Evolutionary conservation across 1,140 invertebrate species (phyloP).

Genomic region (Leptinotarsa defecta): DNA sequence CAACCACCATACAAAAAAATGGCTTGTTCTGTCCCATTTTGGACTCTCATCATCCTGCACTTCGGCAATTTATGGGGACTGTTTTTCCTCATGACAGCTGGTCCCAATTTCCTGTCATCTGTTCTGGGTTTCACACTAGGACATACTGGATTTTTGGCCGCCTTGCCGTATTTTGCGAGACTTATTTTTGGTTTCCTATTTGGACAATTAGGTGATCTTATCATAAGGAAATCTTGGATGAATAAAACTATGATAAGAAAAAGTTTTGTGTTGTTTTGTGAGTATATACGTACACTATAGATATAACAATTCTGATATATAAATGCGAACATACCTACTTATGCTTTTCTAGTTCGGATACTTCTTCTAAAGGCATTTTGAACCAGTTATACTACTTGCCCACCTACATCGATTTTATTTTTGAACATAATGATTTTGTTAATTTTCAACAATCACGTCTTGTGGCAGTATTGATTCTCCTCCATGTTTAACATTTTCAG

Average conservation of each 20-base stretch:
- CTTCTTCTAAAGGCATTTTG: background rate
- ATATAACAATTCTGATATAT: background rate
- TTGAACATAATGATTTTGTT: too few species aligned
- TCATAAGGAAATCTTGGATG: conserved; percentile 63
- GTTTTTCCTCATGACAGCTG: conserved; percentile 82
- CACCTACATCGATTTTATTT: too few species aligned
- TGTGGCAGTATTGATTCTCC: too few species aligned
- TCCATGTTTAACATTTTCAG: too few species aligned
- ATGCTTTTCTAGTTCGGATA: background rate
- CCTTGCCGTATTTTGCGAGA: conserved; percentile 71
- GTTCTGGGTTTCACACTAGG: conserved; percentile 84
- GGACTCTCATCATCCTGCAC: conserved; percentile 68
- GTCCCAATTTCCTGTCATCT: conserved; percentile 79
- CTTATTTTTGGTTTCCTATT: conserved; percentile 69
- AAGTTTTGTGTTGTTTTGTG: conserved; percentile 73
- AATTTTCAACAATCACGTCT: too few species aligned
- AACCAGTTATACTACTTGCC: too few species aligned
- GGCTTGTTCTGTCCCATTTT: conserved; percentile 67
- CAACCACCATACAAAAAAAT: conserved; percentile 64
- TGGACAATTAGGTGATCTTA: conserved; percentile 68
- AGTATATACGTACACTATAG: conserved; percentile 36
- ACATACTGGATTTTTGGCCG: conserved; percentile 72
- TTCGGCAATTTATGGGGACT: conserved; percentile 80
- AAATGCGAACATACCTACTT: background rate
- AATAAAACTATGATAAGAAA: conserved; percentile 69